These are phyloP conservation scores for Nasonia vitripennis DNA, from an alignment of 1,140 invertebrate species.

Conservation along the genomic window DNA sequence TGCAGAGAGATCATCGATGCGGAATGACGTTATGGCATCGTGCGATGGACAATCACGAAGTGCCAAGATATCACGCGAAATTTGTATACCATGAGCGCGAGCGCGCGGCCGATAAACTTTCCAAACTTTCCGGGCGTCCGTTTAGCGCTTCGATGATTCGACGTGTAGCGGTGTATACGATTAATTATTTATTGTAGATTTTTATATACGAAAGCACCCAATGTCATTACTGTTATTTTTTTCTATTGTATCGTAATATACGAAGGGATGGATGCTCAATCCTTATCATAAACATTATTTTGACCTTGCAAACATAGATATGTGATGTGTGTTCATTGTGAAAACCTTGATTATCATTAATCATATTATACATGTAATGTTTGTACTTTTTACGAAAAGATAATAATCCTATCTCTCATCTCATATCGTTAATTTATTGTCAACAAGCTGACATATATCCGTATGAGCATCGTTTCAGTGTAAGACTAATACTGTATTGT, in stretches of 20 bases:
- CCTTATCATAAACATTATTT: constrained; percentile 31
- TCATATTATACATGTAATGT: constrained; percentile 51
- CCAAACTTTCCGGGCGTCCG: neutral
- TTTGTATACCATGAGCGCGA: neutral
- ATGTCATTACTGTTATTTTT: constrained; percentile 54
- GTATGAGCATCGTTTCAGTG: constrained; percentile 56
- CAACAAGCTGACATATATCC: constrained; percentile 49
- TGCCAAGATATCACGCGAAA: constrained; percentile 59
- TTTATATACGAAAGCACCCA: constrained; percentile 42
- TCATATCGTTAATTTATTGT: constrained; percentile 65
- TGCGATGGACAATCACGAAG: constrained; percentile 61
- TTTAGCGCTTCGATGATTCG: neutral
- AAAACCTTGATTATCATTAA: constrained; percentile 53
- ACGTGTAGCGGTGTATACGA: constrained; percentile 13
- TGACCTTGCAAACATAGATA: constrained; percentile 46
- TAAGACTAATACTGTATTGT: constrained; percentile 60
- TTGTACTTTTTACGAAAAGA: constrained; percentile 44
- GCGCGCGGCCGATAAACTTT: neutral
- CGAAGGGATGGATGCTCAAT: constrained; percentile 36
- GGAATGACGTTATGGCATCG: neutral
- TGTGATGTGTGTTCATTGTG: constrained; percentile 66
- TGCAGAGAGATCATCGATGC: constrained; percentile 26
- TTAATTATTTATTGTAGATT: constrained; percentile 53
- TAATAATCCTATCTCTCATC: constrained; percentile 36
- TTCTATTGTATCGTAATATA: neutral